Evolutionary conservation across 2,888 invertebrate species (phyloP).

Genomic region (Andrena bucephala): DNA sequence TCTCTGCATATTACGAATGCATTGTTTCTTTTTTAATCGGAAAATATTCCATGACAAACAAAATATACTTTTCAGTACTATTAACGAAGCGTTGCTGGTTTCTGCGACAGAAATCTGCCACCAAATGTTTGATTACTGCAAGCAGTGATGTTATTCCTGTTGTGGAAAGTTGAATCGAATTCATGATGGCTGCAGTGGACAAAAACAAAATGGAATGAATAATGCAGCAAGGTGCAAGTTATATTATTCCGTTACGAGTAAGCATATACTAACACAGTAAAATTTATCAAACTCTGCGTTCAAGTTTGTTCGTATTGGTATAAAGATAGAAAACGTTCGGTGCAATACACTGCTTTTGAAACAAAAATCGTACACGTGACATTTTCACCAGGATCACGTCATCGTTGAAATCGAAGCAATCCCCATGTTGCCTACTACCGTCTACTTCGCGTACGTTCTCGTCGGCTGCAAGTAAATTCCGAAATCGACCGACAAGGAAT

Average conservation of each 20-base stretch:
- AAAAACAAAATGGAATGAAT: not conserved
- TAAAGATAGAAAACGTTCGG: too few species aligned
- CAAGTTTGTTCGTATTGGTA: too few species aligned
- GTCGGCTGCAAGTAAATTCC: not conserved
- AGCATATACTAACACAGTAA: not conserved
- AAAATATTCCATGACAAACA: not conserved
- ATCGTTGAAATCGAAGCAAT: not conserved
- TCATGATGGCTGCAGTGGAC: not conserved
- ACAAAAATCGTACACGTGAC: not conserved
- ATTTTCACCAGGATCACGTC: not conserved
- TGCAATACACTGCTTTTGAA: not conserved
- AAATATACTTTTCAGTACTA: not conserved
- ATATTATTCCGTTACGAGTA: not conserved
- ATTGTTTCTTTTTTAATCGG: not conserved
- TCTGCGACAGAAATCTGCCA: not conserved
- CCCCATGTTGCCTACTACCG: too few species aligned
- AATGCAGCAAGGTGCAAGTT: not conserved
- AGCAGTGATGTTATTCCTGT: not conserved
- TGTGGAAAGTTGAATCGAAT: not conserved
- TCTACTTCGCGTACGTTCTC: not conserved
- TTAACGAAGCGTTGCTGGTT: not conserved
- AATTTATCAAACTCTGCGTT: not conserved
- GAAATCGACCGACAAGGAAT: not conserved
- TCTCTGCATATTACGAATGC: not conserved
- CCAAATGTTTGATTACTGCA: not conserved